Percentiles rank a stretch among this genome's conserved stretches.
Evolutionary conservation across 2,113 vertebrate genomes (phyloP).

Genomic region (Percopsis transmontana): DNA sequence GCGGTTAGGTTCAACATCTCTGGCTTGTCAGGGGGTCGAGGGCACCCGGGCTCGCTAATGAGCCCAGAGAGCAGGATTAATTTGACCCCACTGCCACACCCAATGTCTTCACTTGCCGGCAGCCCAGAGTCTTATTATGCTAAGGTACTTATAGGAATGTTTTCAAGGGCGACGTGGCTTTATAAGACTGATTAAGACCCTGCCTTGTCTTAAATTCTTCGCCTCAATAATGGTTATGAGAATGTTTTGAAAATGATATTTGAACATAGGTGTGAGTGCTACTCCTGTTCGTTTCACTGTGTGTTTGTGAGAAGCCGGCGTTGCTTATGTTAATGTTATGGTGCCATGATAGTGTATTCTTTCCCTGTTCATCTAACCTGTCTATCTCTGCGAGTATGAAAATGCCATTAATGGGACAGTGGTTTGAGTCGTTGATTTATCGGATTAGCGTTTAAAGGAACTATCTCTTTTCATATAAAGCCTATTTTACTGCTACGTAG

Average conservation of each 20-base stretch:
- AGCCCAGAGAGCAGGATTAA: conserved; percentile 38
- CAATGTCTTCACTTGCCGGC: conserved; percentile 42
- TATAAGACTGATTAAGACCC: conserved; percentile 31
- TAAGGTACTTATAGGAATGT: conserved; percentile 55
- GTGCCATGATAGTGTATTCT: conserved; percentile 18
- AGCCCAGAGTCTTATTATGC: conserved; percentile 43
- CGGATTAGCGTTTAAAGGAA: too few species aligned
- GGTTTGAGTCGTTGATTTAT: too few species aligned
- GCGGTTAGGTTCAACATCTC: conserved; percentile 37
- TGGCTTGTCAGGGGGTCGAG: conserved; percentile 43
- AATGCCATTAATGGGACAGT: too few species aligned
- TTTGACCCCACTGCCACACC: conserved; percentile 26
- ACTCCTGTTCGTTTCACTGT: too few species aligned
- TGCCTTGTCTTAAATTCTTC: too few species aligned
- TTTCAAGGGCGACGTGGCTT: conserved; percentile 25
- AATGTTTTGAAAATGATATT: conserved; percentile 11
- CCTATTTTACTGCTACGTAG: too few species aligned
- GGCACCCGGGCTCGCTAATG: conserved; percentile 53
- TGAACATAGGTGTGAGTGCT: too few species aligned
- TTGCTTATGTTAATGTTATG: conserved; percentile 46
- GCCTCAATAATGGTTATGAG: conserved; percentile 18
- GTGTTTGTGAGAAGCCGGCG: conserved; percentile 11
- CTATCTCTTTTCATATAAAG: too few species aligned
- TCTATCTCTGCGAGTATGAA: too few species aligned
- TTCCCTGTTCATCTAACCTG: conserved; percentile 13